Conservation (phyloP, 2,113 vertebrate genomes). For the Calyptomena viridis region DNA sequence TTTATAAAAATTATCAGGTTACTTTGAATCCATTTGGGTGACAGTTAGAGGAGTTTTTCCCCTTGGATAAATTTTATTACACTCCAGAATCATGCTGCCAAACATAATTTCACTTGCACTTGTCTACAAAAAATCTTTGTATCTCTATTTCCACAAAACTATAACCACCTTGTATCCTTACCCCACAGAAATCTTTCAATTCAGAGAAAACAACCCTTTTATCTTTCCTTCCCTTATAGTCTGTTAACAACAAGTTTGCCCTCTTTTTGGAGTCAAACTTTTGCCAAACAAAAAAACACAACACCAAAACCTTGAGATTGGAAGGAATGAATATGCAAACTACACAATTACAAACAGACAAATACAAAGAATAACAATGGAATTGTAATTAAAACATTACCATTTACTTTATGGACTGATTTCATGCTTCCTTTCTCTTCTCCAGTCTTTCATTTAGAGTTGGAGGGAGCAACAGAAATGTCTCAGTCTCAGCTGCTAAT, state of each 20-base stretch:
- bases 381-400: conserved; percentile 35
- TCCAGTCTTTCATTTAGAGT: neutral
- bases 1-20: neutral
- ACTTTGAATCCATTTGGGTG: neutral
- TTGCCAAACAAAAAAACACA: neutral
- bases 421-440: neutral
- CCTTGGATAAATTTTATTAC: neutral
- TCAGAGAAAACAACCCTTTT: neutral
- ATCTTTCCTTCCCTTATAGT: neutral
- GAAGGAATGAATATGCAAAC: conserved; percentile 34
- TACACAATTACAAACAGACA: neutral
- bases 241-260: neutral
- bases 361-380: conserved; percentile 26
- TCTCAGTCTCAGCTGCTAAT: neutral
- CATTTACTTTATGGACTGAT: neutral
- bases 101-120: neutral
- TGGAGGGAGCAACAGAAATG: neutral
- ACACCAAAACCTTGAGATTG: neutral
- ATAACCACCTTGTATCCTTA: neutral
- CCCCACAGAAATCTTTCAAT: neutral
- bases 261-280: neutral
- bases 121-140: neutral
- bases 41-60: neutral
- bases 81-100: neutral
- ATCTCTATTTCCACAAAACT: neutral